Base-by-base conservation (phyloP, 2,888 invertebrate species). In the Pyrrhosoma nymphula region DNA sequence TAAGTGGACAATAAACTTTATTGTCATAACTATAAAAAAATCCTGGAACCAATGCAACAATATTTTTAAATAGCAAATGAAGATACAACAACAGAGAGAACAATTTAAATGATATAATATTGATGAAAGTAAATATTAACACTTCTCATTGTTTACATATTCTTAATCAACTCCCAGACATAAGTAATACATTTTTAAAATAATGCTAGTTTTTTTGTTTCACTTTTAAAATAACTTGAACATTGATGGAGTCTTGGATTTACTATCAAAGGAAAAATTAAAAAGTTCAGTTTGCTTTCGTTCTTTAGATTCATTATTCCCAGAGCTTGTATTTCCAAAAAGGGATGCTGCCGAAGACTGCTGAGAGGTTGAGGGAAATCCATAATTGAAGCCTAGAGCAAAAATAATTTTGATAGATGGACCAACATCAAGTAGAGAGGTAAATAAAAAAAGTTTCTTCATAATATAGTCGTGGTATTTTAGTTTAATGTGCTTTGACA, bases 301-400 rank as follows among this genome's bases (percentile, higher is more conserved):
- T n/a, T 75, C 93, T 69, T 93, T 75, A 26, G n/a, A n/a, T 55
- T n/a, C 16, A n/a, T 8, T 47, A 47, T 75, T 30, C 23, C 20
- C 26, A 26, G 47, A 39, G 8, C 26, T 69, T 20, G 69, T 2
- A 47, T 47, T 47, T 18, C 69, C 93, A 93, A 93, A 93, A 0
- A 93, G 93, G n/a, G 93, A 63, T 93, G 93, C 56, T n/a, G 93
- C 93, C n/a, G 93, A 93, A 69, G 93, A 75, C 39, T 93, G 93
- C 8, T 93, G 69, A 10, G 89, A n/a, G 69, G 30, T 26, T 47
- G 35, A 26, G 10, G 93, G 1, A 69, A 69, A 93, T 10, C 47
- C 47, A 69, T 75, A 93, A 69, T 47, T 75, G 69, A 93, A 93
- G 47, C 69, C 93, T 93, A 47, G 26, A 55, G 6, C 69, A 63